Evolutionary conservation across 1,140 invertebrate genomes (phyloP), one percentile per base, ranked within the genome.

Genomic region (Epicauta chinensis): DNA sequence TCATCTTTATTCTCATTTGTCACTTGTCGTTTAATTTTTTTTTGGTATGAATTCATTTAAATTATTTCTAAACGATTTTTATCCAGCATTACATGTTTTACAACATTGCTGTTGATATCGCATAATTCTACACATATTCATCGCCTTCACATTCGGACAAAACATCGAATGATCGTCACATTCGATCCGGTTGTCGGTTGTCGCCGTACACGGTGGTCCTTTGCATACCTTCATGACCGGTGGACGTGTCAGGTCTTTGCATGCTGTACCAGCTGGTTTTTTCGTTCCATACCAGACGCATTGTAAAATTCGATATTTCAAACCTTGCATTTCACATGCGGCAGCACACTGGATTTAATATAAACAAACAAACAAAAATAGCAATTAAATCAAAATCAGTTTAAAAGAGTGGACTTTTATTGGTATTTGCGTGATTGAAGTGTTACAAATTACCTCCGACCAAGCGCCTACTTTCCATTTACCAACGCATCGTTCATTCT

Each of bases 281-380:
- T 86, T 84, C 12, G 83, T 86, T 32, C 85, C 85, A 60, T 81
- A 85, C 91, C 91, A 94, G 41, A 92, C 89, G 69, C 91, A 95
- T 62, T 90, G 85, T 31, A 93, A 72, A 58, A 87, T 85, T 58
- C 91, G 78, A 63, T 89, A 90, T 70, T 89, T 87, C 37, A 87
- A 80, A 1, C 90, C 90, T 30, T 77, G 71, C 36, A 75, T 73
- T 44, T 81, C 81, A 66, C 91, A 93, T 3, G 77, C 71, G 37
- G 86, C 87, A 56, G 82, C 80, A 67, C 91, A 93, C 89, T 93
- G 60, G 37, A 66, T 63, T 61, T 30, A 44, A 32, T n/a, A n/a
- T n/a, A n/a, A n/a, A n/a, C 23, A 44, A 15, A 44, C 41, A 30
- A 10, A 4, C 11, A 1, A 2, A 30, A 11, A 7, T 44, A 31